Base-by-base conservation (phyloP, 1,140 invertebrate species). In the Temnothorax curvispinosus region DNA sequence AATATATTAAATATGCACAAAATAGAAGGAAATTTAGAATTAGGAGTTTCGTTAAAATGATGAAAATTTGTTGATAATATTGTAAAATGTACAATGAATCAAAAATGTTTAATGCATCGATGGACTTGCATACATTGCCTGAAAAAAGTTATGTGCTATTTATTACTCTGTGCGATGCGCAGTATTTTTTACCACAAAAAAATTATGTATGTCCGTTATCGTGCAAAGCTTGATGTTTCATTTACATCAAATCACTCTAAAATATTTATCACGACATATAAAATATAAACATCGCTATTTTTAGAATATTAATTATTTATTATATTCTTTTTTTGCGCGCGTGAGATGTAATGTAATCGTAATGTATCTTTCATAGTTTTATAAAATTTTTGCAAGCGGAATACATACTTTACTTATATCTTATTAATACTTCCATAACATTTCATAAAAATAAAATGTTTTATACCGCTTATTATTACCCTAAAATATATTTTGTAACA, bases 61-160 rank as follows among this genome's bases (percentile, higher is more conserved):
- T 44, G 8, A 41, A 27, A 27, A 11, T 6, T 4, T 56, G 38
- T 72, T 18, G 54, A 21, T 47, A 58, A 38, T 47, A 35, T 47
- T 35, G 38, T 32, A 47, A 58, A 60, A 60, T 27, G 9, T 58
- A 84, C n/a, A 60, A 84, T 32, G n/a, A 60, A 60, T 60, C 9
- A 75, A 60, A 38, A 62, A 47, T 74, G 32, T 67, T 64, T 50
- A 64, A 65, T 67, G 13, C 62, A 35, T 13, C 44, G n/a, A 54
- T 69, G 76, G n/a, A n/a, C 47, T 54, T 52, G 32, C 18, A 52
- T 38, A 54, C 6, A 27, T 54, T 67, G 27, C 32, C n/a, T 27
- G 44, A 80, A 80, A 80, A 78, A n/a, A 67, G 62, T 67, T 54
- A 54, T 69, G 35, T 67, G 67, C n/a, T 80, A 80, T 80, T 80